Base-by-base conservation (phyloP, 2,797 vertebrate species). In the Schizopygopsis pylzovi region DNA sequence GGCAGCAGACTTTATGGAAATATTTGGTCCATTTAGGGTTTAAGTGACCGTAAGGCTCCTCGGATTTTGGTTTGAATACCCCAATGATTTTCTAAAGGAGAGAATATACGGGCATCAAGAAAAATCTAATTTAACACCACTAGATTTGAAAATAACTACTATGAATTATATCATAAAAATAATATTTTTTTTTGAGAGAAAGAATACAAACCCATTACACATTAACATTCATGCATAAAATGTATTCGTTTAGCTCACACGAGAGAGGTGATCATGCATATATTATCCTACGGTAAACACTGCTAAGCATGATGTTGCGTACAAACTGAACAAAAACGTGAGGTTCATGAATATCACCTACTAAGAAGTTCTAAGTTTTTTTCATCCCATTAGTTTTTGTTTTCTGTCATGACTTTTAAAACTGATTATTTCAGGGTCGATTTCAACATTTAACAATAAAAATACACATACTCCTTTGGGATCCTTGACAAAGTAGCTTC, bases 11-110 rank as follows among this genome's bases (percentile, higher is more conserved):
- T 95, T 99, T 99, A 91, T 99, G 98, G 92, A 99, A 96, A 85
- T 98, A 99, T 95, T 99, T 99, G 96, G 98, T 99, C 98, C 98
- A 99, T 92, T 99, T 99, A 75, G 98, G 98, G 93, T 99, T 99
- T 85, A 99, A 95, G 77, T 99, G 97, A 92, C 98, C 97, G 1
- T 99, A 99, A 89, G 98, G 98, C 92, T 99, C 98, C 93, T 99
- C 98, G 56, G 98, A 98, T 95, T 99, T 99, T 95, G 98, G 98
- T 94, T 99, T 99, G 93, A 99, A 99, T 83, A 99, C 98, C 39
- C 97, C 98, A 90, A 98, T 96, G 88, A 93, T 96, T 95, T 97
- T 98, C 98, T 99, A 90, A n/a, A 20, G 11, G n/a, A 22, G 47
- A 78, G 4, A 67, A 80, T 37, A 52, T 39, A n/a, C 1, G 59